These are phyloP conservation scores for Brachionus calyciflorus DNA, from an alignment of 1,140 invertebrate species.

Conservation along the genomic window DNA sequence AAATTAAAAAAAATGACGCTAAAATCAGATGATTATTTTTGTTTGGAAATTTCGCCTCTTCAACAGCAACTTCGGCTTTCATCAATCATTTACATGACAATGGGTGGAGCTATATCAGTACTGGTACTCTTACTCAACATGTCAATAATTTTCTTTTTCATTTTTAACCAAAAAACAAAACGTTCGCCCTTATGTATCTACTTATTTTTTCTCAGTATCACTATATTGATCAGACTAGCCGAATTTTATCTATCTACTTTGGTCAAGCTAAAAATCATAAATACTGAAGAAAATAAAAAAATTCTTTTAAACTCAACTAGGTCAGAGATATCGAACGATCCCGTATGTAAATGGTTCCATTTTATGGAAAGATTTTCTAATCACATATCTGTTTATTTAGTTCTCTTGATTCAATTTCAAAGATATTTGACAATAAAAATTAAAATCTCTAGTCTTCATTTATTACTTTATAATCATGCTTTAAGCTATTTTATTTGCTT, in stretches of 20 bases:
- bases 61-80: neutral
- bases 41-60: neutral
- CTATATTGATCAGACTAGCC: neutral
- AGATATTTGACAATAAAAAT: neutral
- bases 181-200: slow-evolving; percentile 5
- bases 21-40: neutral
- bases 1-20: too few relatives aligned
- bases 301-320: neutral
- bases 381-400: slow-evolving; percentile 4
- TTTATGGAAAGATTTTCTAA: slow-evolving; percentile 6
- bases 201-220: neutral
- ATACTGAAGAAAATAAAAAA: neutral
- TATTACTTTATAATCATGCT: slow-evolving; percentile 21
- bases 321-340: neutral
- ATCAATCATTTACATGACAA: neutral
- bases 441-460: neutral
- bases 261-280: neutral
- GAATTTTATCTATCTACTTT: slow-evolving; percentile 26
- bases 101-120: neutral
- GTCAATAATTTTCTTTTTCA: neutral
- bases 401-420: slow-evolving; percentile 13
- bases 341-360: slow-evolving; percentile 7
- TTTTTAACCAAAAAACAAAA: slow-evolving; percentile 20
- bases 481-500: slow-evolving; percentile 26
- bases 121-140: neutral